A percentile compares a stretch with the other conserved stretches of the same genome.
Evolutionary conservation across 1,140 invertebrate genomes (phyloP).

Genomic region (Aethina tumida): DNA sequence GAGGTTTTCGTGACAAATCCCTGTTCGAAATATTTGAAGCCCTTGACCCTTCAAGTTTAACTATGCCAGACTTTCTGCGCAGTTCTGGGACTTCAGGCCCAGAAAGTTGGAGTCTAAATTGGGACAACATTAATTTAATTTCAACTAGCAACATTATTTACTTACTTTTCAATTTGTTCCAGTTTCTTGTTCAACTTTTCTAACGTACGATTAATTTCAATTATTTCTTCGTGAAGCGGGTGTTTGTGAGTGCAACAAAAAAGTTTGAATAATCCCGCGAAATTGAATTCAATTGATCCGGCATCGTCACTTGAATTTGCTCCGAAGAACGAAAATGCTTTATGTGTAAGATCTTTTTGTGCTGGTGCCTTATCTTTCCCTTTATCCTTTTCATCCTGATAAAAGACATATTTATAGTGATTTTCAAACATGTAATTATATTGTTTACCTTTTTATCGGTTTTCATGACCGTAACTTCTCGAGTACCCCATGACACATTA

Average conservation of each 20-base stretch:
- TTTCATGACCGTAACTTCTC: conserved; percentile 48
- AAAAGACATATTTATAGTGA: background rate
- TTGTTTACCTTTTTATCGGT: conserved; percentile 33
- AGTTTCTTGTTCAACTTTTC: conserved; percentile 13
- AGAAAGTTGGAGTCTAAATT: background rate
- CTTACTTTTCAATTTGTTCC: conserved; percentile 11
- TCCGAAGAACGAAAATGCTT: conserved; percentile 21
- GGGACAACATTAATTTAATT: too few relatives aligned
- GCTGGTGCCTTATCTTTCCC: conserved; percentile 14
- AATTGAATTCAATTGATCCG: conserved; percentile 50
- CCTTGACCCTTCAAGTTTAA: conserved; percentile 8
- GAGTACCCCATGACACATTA: conserved; percentile 83
- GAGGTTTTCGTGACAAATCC: too few relatives aligned
- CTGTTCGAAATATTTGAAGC: conserved; percentile 9
- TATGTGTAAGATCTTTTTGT: conserved; percentile 10
- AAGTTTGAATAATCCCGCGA: conserved; percentile 51
- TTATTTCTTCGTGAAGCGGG: conserved; percentile 42
- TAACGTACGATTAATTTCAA: conserved; percentile 39
- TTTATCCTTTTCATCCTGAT: conserved; percentile 7
- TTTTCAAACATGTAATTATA: background rate
- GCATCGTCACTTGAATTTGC: conserved; percentile 41
- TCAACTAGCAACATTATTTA: too few relatives aligned
- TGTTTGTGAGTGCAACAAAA: conserved; percentile 50
- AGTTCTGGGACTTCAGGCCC: conserved; percentile 5
- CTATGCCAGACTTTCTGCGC: too few relatives aligned